Evolutionary conservation across 2,113 vertebrate genomes (phyloP).

Genomic region (Pterocles burchelli): DNA sequence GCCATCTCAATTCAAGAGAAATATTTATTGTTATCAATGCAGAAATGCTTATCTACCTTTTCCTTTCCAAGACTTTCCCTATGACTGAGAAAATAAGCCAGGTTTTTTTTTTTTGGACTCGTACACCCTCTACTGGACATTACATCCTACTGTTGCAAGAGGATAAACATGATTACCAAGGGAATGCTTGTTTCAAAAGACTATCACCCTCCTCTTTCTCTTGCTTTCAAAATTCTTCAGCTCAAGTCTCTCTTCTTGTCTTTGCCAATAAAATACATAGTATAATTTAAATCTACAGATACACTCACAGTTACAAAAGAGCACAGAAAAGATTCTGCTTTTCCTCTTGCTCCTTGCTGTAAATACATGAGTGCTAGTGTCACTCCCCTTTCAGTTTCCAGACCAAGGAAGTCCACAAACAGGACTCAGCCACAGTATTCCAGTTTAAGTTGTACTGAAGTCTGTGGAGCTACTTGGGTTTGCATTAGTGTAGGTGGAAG

Average conservation of each 20-base stretch:
- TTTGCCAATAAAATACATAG: neutral
- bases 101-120: neutral
- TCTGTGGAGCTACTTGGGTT: neutral
- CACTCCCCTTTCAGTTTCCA: neutral
- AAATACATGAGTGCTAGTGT: neutral
- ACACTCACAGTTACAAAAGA: neutral
- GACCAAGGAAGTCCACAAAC: neutral
- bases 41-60: neutral
- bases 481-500: neutral
- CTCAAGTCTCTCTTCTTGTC: neutral
- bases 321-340: neutral
- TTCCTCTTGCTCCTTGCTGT: neutral
- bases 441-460: neutral
- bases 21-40: constrained; percentile 32
- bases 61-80: neutral
- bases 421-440: neutral
- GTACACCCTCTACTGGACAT: neutral
- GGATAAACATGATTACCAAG: neutral
- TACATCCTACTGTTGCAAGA: neutral
- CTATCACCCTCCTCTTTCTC: neutral
- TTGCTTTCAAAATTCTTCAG: neutral
- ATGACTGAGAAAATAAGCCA: neutral
- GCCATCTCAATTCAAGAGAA: neutral
- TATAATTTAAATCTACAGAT: neutral
- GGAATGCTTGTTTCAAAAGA: neutral